Base-by-base conservation (phyloP, 2,797 vertebrate species). In the Phrynocephalus guinanensis region DNA sequence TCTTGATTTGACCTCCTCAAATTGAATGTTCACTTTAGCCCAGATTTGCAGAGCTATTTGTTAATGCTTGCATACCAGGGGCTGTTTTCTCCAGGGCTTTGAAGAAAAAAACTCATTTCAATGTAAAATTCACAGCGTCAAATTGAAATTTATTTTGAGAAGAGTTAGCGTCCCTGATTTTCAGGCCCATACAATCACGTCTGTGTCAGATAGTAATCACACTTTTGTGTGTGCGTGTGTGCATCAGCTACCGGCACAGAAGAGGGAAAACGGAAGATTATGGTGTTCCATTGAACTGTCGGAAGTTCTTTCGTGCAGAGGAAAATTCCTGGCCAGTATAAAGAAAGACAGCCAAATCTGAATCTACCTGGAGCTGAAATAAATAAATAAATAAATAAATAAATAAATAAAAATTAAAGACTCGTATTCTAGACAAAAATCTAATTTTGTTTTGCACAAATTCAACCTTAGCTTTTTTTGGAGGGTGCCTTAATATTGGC, bases 11-110 rank as follows among this genome's bases (percentile, higher is more conserved):
- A 98, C 96, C 96, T 97, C 93, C 95, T 94, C 96, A 97, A 98
- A 98, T 98, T 97, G 97, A 98, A 97, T 97, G 95, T 97, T 98
- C 97, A 97, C 97, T 98, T 97, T 96, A 97, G 95, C 95, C 95
- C 96, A 97, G 96, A 97, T 97, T 98, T 97, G 96, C 95, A 95
- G 96, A 96, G 96, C 97, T 97, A 95, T 97, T 96, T 95, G 95
- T 95, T 95, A 95, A 95, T 95, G 97, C 97, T 91, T 96, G 96
- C 96, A 97, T 97, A 95, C 95, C 38, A 84, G 88, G 91, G 91
- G 91, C 91, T 93, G 90, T 95, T 96, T 95, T 96, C 96, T 96
- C 96, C 94, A 95, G 98, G 97, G 96, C 97, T 96, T 96, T 95
- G 97, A 96, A 97, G 96, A 97, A 97, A 97, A 44, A 97, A 97